Conservation (phyloP, 2,113 vertebrate species). For the Symphodus melops region DNA sequence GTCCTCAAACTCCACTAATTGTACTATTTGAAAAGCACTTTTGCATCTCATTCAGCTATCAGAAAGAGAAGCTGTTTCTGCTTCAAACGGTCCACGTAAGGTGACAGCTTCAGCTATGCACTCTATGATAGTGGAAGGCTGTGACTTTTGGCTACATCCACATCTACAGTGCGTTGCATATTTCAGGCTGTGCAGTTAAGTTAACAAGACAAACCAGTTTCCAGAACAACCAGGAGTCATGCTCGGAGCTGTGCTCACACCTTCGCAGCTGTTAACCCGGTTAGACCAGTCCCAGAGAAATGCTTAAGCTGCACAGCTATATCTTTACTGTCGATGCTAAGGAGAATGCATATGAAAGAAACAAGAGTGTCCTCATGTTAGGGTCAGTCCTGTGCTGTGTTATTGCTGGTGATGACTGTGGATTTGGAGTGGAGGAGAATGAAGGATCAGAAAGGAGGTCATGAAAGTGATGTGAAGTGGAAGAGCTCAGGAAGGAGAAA, state of each 20-base stretch:
- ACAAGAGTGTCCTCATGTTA: not conserved
- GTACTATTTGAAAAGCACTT: not conserved
- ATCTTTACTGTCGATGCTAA: not conserved
- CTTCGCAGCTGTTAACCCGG: not conserved
- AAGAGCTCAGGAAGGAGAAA: conserved; percentile 35
- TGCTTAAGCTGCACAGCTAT: not conserved
- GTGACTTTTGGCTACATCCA: not conserved
- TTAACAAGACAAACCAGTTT: conserved; percentile 58
- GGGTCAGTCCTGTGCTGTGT: not conserved
- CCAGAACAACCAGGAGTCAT: not conserved
- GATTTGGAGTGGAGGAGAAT: not conserved
- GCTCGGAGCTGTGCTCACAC: conserved; percentile 1
- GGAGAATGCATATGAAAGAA: not conserved
- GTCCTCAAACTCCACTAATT: not conserved
- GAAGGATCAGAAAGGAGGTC: conserved; percentile 60
- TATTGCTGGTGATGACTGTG: conserved; percentile 25
- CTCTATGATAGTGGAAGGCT: not conserved
- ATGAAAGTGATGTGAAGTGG: conserved; percentile 66
- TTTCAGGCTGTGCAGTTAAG: not conserved
- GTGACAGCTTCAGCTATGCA: not conserved
- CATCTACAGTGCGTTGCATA: not conserved
- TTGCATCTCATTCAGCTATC: too few species aligned
- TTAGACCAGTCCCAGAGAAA: not conserved
- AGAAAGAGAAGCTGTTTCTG: not conserved
- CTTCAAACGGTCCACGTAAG: not conserved